Base-by-base conservation (phyloP, 2,113 vertebrate species). In the Paramisgurnus dabryanus region DNA sequence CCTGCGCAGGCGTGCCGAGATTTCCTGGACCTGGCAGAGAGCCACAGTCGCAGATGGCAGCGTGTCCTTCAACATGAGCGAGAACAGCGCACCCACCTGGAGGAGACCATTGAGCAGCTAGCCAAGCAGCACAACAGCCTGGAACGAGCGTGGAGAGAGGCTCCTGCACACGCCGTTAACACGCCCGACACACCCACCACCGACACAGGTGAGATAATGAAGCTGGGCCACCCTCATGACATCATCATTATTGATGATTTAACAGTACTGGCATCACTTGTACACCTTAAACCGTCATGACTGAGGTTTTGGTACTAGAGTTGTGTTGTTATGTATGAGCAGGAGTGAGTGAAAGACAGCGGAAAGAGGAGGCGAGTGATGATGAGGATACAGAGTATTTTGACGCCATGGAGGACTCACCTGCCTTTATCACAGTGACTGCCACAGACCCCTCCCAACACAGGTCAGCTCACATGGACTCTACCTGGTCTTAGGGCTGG, bases 381-480 rank as follows among this genome's bases (percentile, higher is more conserved):
- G 98, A 99, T 96, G 98, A 99, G 89, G 96, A 98, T 92, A 98
- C 96, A 0, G 97, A 99, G 87, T 99, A 94, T 87, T 99, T 99
- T n/a, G 98, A 99, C n/a, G 98, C 98, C 94, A 99, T 99, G 98
- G 98, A 99, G 93, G 96, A 98, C 47, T 93, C 97, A 57, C 93
- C 95, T 74, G 95, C 96, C 43, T 98, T 99, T 87, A 98, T 98
- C 94, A 98, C 97, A 84, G 97, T 99, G 92, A 96, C 95, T 0
- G 91, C 97, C 0, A 85, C 89, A 7, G 95, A 98, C 83, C 91
- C 91, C 87, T 93, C 93, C 66, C 96, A 95, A 77, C 95, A 95
- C 93, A 96, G 96, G 98, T 98, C 75, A 83, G 90, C 22, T 11
- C 43, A 41, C 50, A 63, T 18, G 9, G 18, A 22, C 22, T 22